Conservation (phyloP, 2,113 vertebrate genomes). For the Platycercus adscitus region DNA sequence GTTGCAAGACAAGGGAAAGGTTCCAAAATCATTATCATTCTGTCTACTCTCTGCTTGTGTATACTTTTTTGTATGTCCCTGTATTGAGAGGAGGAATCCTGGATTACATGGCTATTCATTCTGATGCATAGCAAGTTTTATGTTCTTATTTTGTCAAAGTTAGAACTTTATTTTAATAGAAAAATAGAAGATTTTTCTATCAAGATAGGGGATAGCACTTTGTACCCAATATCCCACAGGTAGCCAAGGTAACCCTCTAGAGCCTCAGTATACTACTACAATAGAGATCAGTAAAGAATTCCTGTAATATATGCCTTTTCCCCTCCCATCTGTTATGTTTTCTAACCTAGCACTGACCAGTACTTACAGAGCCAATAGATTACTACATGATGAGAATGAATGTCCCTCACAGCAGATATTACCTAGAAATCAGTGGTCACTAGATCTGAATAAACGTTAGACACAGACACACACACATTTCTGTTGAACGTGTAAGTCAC, state of each 20-base stretch:
- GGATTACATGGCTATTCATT: neutral
- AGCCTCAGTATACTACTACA: neutral
- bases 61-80: neutral
- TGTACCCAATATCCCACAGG: neutral
- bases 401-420: neutral
- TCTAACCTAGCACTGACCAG: neutral
- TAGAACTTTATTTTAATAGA: neutral
- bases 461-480: rapidly evolving
- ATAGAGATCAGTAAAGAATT: neutral
- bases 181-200: neutral
- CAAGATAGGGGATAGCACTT: neutral
- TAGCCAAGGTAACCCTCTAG: neutral
- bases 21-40: neutral
- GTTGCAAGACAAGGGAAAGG: neutral
- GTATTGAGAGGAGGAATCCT: neutral
- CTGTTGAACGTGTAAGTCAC: neutral
- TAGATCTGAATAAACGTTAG: neutral
- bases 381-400: neutral
- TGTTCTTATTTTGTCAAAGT: neutral
- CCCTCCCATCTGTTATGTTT: neutral
- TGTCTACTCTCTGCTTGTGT: neutral
- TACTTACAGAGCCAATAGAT: neutral
- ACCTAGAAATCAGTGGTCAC: neutral
- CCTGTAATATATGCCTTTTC: neutral
- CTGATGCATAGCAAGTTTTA: neutral